A percentile compares a stretch with the other conserved stretches of the same genome.
Conservation (phyloP, 2,888 invertebrate genomes). For the Tigriopus californicus region DNA sequence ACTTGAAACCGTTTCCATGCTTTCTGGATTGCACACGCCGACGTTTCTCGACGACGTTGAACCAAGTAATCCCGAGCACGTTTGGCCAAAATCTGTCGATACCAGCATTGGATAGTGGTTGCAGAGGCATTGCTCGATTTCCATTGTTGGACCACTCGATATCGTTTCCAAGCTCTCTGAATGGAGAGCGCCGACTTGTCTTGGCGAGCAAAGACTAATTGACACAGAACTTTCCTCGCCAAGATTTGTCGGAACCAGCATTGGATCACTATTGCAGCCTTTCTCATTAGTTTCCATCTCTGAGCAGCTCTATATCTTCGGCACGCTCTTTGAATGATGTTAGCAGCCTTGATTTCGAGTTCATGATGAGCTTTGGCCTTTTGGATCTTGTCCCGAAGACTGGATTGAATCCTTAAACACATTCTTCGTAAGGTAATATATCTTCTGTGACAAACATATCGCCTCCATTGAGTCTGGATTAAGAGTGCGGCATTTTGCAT, state of each 20-base stretch:
- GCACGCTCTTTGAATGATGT: background rate
- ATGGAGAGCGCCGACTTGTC: background rate
- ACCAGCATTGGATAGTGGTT: constrained; percentile 12
- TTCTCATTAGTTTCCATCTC: background rate
- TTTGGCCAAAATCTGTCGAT: background rate
- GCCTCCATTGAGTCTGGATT: constrained; percentile 20
- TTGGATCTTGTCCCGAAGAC: background rate
- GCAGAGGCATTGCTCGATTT: too few species aligned
- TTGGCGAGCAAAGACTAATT: too few species aligned
- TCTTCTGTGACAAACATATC: background rate
- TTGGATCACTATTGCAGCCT: background rate
- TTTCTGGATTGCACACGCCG: background rate
- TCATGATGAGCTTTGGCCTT: background rate
- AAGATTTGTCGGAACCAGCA: too few species aligned
- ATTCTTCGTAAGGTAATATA: constrained; percentile 10
- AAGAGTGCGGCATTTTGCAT: constrained; percentile 18
- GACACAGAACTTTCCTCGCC: too few species aligned
- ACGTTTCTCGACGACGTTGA: too few species aligned
- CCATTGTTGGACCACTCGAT: too few species aligned
- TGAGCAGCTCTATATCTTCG: background rate
- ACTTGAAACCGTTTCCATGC: background rate
- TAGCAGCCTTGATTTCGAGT: background rate
- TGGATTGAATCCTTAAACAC: constrained; percentile 1
- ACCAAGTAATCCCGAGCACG: background rate
- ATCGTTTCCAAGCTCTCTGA: background rate